phyloP scores from a whole-genome alignment of 92 coral and sea anemone species.

The Palythoa grandiflora region DNA sequence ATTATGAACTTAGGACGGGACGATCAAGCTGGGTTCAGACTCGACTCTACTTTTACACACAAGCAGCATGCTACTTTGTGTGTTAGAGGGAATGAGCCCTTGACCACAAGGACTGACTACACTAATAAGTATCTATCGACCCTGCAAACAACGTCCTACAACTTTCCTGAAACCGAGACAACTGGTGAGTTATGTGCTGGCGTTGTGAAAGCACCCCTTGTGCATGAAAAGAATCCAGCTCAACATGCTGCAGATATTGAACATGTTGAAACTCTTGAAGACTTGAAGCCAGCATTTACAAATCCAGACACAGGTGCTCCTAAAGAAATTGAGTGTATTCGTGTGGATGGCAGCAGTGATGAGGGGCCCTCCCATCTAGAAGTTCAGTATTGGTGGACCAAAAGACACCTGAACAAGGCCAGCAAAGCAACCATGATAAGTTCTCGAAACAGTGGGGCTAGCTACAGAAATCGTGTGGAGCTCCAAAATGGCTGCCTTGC shows the following conservation, averaged over 20 bases:
- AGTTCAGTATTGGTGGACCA: conserved; percentile 80
- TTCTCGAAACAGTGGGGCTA: conserved; percentile 68
- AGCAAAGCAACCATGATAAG: conserved; percentile 57
- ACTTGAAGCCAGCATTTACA: conserved; percentile 58
- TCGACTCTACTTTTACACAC: conserved; percentile 68
- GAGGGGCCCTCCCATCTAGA: conserved; percentile 73
- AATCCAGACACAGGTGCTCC: conserved; percentile 46
- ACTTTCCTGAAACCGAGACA: conserved; percentile 62
- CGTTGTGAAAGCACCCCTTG: conserved; percentile 63
- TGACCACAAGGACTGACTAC: conserved; percentile 71
- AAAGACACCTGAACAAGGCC: conserved; percentile 54
- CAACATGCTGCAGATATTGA: conserved; percentile 62
- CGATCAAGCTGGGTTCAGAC: conserved; percentile 75
- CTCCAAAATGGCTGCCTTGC: conserved; percentile 67
- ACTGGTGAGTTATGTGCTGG: conserved; percentile 76
- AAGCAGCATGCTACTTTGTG: conserved; percentile 60
- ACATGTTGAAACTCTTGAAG: conserved; percentile 60
- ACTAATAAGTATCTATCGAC: conserved; percentile 53
- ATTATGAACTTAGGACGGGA: conserved; percentile 68
- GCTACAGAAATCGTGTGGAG: conserved; percentile 68
- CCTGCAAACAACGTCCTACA: conserved; percentile 72
- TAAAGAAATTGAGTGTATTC: conserved; percentile 66
- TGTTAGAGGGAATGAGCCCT: conserved; percentile 57
- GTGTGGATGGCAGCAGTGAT: conserved; percentile 71
- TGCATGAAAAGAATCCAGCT: conserved; percentile 62